Base-by-base conservation (phyloP, 2,113 vertebrate genomes). In the Bubo scandiacus region DNA sequence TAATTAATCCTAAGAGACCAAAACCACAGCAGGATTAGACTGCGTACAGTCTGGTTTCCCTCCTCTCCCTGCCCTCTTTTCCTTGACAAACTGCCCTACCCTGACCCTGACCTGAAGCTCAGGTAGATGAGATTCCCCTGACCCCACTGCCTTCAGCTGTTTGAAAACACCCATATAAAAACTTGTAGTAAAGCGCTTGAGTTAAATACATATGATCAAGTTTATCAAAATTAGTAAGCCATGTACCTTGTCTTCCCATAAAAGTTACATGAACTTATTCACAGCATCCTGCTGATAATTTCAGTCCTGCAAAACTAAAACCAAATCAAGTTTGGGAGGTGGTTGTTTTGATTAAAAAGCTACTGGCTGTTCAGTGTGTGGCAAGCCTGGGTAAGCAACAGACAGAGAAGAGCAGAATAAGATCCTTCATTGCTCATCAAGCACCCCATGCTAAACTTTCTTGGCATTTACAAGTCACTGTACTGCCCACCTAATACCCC, bases 241-340 rank as follows among this genome's bases (percentile, higher is more conserved):
- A 57, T 4, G 8, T 70, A 59, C 25, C 84, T 72, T 72, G 68
- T 66, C 10, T 29, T 68, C 47, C 20, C 4, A 21, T 67, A 92
- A 86, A 95, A 95, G 43, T 79, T 78, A 87, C 38, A 40, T 42
- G 27, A 79, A 77, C 12, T 34, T 62, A 73, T 68, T 88, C 72
- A 74, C 55, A 92, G 91, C 11, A 84, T 87, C 32, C 63, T 62
- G 26, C n/a, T 80, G 52, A 71, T 74, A 93, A 89, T 47, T 61
- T 87, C 15, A 18, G 38, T 83, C 81, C 57, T 83, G 84, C 66
- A 65, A 92, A 97, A 96, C 30, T 75, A 79, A 96, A 94, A 71
- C 16, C 26, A 77, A 91, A 63, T 25, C 45, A n/a, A 68, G 29
- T 9, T 22, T 92, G 52, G 90, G 80, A 95, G 80, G 63, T 54